phyloP scores from a whole-genome alignment of 64 coral and sea anemone species.

The Montipora capricornis region DNA sequence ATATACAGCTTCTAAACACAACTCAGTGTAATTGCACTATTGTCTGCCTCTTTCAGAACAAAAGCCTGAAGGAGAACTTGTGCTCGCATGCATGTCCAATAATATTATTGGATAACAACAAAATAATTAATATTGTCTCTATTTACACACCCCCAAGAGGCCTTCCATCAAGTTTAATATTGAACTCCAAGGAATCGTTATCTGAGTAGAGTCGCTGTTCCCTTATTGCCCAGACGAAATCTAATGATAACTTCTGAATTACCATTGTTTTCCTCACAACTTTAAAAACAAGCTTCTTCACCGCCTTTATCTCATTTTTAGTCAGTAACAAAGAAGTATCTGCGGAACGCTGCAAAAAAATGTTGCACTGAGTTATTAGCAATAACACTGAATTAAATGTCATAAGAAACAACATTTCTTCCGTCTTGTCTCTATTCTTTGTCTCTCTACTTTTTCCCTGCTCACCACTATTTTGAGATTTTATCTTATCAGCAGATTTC shows the following conservation, averaged over 20 bases:
- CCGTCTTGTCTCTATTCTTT: no score
- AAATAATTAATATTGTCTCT: no score
- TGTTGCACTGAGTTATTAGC: no score
- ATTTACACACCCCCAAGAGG: constrained; percentile 29
- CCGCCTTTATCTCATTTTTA: constrained; percentile 64
- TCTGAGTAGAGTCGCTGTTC: constrained; percentile 42
- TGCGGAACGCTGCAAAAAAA: constrained; percentile 11
- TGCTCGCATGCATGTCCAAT: neutral
- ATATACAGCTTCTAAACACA: neutral
- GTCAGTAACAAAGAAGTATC: constrained; percentile 42
- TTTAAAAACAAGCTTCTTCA: constrained; percentile 57
- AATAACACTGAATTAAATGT: no score
- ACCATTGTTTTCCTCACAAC: constrained; percentile 46
- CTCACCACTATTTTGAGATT: no score
- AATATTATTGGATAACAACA: no score
- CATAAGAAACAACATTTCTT: no score
- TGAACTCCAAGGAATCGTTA: constrained; percentile 48
- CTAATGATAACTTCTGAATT: constrained; percentile 33
- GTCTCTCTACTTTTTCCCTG: no score
- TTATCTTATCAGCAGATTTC: no score
- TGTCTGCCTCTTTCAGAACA: neutral
- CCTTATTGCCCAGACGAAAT: constrained; percentile 55
- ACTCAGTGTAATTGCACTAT: neutral
- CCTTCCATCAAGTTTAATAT: constrained; percentile 56
- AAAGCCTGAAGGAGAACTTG: neutral